A percentile compares a stretch with the other conserved stretches of the same genome.
Conservation (phyloP, 2,888 invertebrate species). For the Gymnoscelis rufifasciata region DNA sequence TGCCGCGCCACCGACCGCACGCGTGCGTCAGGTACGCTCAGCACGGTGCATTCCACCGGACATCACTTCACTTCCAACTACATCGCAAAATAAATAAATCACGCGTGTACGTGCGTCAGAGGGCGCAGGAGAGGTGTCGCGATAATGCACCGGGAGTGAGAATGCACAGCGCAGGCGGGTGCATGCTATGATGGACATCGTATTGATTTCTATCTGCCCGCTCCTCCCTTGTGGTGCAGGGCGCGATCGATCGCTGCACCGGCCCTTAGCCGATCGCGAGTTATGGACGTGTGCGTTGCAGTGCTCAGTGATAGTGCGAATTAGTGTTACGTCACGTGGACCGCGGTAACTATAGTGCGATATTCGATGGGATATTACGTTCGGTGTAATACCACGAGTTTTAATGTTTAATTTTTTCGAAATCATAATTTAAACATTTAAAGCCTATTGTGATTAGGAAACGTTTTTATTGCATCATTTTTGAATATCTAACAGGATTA, state of each 20-base stretch:
- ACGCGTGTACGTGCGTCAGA: constrained; percentile 37
- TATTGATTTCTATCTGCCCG: constrained; percentile 80
- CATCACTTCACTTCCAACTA: constrained; percentile 46
- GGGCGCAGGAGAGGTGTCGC: constrained; percentile 54
- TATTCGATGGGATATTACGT: constrained; percentile 24
- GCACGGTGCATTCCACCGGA: constrained; percentile 71
- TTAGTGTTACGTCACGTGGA: constrained; percentile 56
- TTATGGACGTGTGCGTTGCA: constrained; percentile 38
- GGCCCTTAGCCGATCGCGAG: constrained; percentile 52
- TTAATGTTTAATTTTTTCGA: too few species aligned
- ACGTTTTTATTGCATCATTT: too few species aligned
- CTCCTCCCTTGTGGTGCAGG: constrained; percentile 77
- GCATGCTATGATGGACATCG: constrained; percentile 81
- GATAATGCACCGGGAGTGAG: constrained; percentile 67
- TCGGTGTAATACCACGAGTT: constrained; percentile 20
- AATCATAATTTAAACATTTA: too few species aligned
- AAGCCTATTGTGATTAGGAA: too few species aligned
- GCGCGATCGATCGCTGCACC: constrained; percentile 76
- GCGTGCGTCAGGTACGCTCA: constrained; percentile 55
- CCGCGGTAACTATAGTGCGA: constrained; percentile 34
- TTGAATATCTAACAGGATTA: neutral
- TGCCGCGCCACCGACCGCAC: constrained; percentile 66
- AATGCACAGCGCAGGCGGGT: constrained; percentile 76
- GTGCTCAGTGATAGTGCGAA: constrained; percentile 49
- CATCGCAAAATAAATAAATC: constrained; percentile 34